These are phyloP conservation scores for Mesochorus sp. DNA, from an alignment of 2,888 invertebrate species.

Conservation along the genomic window DNA sequence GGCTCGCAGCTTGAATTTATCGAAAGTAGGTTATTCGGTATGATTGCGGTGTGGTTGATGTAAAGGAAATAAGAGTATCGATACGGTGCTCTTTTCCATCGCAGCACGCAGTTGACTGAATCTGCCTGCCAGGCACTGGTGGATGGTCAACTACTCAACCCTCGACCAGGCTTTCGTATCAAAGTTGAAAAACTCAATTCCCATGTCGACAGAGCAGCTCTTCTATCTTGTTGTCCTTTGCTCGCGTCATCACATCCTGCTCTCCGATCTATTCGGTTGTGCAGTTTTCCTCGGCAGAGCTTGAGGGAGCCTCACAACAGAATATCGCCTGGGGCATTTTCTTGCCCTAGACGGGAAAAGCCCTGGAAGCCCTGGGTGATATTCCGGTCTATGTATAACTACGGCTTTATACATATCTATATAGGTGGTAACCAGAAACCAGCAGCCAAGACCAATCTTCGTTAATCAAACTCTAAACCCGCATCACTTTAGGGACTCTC, in stretches of 20 bases:
- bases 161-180: slow-evolving; percentile 60
- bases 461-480: slow-evolving; percentile 65
- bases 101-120: not conserved
- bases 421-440: slow-evolving; percentile 18
- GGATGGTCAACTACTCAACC: not conserved
- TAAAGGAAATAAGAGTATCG: not conserved
- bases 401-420: not conserved
- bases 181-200: slow-evolving; percentile 77
- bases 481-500: slow-evolving; percentile 7
- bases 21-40: not conserved
- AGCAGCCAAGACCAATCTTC: slow-evolving; percentile 59
- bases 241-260: slow-evolving; percentile 20
- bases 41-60: not conserved
- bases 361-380: not conserved
- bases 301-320: not conserved
- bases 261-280: not conserved
- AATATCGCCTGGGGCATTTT: slow-evolving; percentile 19
- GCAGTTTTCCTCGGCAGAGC: not conserved
- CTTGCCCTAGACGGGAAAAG: not conserved
- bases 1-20: not conserved
- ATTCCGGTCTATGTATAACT: slow-evolving; percentile 2
- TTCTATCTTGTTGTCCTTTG: slow-evolving; percentile 8
- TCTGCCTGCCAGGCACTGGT: not conserved
- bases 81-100: not conserved
- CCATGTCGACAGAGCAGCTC: slow-evolving; percentile 31